Conservation (phyloP, 2,113 vertebrate genomes). For the Proterorhinus semilunaris region DNA sequence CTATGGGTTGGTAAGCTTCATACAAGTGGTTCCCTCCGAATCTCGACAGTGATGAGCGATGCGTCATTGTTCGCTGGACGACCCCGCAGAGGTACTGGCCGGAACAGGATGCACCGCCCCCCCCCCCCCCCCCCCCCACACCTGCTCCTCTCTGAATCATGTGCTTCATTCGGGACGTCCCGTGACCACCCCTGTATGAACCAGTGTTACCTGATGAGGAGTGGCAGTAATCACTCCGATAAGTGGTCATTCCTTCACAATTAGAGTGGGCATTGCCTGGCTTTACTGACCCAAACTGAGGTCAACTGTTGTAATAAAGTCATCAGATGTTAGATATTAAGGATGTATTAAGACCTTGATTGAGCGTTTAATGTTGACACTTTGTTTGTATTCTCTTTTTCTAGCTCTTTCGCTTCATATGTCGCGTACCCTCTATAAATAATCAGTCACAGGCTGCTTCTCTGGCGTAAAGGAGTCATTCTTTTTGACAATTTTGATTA, state of each 20-base stretch:
- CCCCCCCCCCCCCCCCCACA: slow-evolving; percentile 9
- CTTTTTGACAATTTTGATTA: too few relatives aligned
- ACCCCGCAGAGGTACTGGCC: slow-evolving; percentile 43
- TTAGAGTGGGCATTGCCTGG: slow-evolving; percentile 55
- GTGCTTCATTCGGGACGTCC: slow-evolving; percentile 43
- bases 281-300: slow-evolving; percentile 21
- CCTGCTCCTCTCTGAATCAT: slow-evolving; percentile 46
- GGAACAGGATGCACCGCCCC: slow-evolving; percentile 18
- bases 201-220: slow-evolving; percentile 49
- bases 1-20: background rate
- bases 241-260: slow-evolving; percentile 46
- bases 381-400: background rate
- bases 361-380: background rate
- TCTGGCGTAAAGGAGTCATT: too few relatives aligned
- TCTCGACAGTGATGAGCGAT: slow-evolving; percentile 57
- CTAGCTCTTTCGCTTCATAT: too few relatives aligned
- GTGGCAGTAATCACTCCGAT: slow-evolving; percentile 67
- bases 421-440: too few relatives aligned
- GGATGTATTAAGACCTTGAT: slow-evolving; percentile 1
- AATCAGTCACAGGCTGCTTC: too few relatives aligned
- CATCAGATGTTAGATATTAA: slow-evolving; percentile 27
- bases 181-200: slow-evolving; percentile 31
- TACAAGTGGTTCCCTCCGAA: slow-evolving; percentile 28
- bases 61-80: slow-evolving; percentile 55
- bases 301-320: slow-evolving; percentile 35